phyloP scores from a whole-genome alignment of 2,797 vertebrate species.

The Notamacropus eugenii region DNA sequence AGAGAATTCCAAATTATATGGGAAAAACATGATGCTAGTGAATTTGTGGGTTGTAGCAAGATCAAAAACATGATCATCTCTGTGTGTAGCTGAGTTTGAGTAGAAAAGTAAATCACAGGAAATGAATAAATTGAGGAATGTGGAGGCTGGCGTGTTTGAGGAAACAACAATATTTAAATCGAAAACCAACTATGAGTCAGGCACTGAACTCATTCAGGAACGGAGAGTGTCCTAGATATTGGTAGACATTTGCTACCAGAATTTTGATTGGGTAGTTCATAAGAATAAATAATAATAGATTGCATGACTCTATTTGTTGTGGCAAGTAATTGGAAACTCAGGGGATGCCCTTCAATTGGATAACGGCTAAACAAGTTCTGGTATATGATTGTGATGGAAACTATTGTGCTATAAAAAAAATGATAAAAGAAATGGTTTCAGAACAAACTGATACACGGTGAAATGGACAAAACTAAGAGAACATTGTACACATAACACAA shows the following conservation, averaged over 20 bases:
- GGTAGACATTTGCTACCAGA: not conserved
- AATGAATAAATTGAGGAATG: not conserved
- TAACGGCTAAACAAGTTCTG: not conserved
- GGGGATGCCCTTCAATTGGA: not conserved
- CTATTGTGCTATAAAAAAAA: not conserved
- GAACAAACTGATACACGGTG: not conserved
- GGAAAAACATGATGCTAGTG: not conserved
- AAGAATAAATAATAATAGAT: not conserved
- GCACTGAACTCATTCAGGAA: not conserved
- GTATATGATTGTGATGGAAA: not conserved
- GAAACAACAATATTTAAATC: not conserved
- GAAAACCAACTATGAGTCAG: not conserved
- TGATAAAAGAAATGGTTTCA: not conserved
- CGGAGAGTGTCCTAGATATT: not conserved
- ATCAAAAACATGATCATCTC: not conserved
- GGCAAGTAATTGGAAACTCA: not conserved
- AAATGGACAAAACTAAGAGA: not conserved
- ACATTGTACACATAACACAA: not conserved
- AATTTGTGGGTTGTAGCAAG: not conserved
- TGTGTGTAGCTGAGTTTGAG: not conserved
- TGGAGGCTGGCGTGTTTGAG: not conserved
- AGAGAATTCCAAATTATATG: not conserved
- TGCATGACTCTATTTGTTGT: not conserved
- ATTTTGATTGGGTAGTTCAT: not conserved
- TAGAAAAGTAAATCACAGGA: not conserved